A percentile compares a stretch with the other conserved stretches of the same genome.
Conservation (phyloP, 2,888 invertebrate genomes). For the Drosophila robusta region DNA sequence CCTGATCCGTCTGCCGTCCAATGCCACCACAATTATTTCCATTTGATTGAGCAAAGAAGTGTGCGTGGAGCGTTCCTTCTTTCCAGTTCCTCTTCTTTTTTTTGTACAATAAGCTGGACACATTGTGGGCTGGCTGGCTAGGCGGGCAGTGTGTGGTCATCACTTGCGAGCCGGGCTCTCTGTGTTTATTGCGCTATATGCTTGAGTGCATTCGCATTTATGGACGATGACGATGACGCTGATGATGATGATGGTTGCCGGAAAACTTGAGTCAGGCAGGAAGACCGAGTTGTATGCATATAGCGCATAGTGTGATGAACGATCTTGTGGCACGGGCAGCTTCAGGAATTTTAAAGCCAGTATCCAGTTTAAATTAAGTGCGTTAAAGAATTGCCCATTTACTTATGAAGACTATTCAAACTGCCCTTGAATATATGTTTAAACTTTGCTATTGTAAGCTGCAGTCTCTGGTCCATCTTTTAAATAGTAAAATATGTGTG, state of each 20-base stretch:
- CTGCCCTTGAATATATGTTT: not conserved
- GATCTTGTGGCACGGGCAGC: constrained; percentile 4
- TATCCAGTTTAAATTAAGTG: constrained; percentile 1
- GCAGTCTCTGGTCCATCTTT: not conserved
- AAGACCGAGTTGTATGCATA: constrained; percentile 22
- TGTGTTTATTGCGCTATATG: constrained; percentile 76
- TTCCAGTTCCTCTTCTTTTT: constrained; percentile 18
- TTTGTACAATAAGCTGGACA: constrained; percentile 49
- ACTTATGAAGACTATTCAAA: not conserved
- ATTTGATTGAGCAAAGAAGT: constrained; percentile 84
- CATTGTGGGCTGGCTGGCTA: constrained; percentile 49
- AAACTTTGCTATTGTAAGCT: too few species aligned
- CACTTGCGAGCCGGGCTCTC: constrained; percentile 45
- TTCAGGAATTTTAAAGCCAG: constrained; percentile 32
- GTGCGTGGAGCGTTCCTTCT: constrained; percentile 66
- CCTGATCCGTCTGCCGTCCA: constrained; percentile 1
- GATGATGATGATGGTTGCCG: constrained; percentile 36
- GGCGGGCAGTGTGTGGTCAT: constrained; percentile 64
- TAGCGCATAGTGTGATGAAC: constrained; percentile 10
- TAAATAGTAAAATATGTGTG: not conserved
- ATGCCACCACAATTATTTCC: constrained; percentile 80
- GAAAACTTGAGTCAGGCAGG: constrained; percentile 44
- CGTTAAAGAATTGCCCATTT: not conserved
- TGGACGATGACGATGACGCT: constrained; percentile 38
- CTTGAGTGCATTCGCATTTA: constrained; percentile 71